phyloP scores from a whole-genome alignment of 2,888 invertebrate genomes.

The Cancer borealis region DNA sequence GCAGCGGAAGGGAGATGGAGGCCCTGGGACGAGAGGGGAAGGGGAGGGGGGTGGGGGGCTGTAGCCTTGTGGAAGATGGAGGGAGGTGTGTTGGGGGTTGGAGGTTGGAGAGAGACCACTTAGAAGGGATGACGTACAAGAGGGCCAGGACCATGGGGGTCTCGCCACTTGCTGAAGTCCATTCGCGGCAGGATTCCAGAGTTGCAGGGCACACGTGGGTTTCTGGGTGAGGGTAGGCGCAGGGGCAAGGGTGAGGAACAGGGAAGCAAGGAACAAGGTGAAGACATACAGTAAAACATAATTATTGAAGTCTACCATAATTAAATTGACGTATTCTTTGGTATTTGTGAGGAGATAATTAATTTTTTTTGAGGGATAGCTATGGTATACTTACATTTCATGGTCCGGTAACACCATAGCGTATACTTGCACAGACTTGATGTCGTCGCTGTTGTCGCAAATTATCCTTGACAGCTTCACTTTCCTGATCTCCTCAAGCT shows the following conservation, averaged over 20 bases:
- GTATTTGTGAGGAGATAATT: neutral
- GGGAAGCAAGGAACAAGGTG: neutral
- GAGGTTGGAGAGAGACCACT: conserved; percentile 2
- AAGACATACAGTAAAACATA: neutral
- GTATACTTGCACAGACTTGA: conserved; percentile 80
- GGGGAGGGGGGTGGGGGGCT: neutral
- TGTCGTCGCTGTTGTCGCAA: conserved; percentile 81
- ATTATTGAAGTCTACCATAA: neutral
- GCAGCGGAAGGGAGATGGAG: conserved; percentile 21
- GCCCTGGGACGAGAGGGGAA: conserved; percentile 37
- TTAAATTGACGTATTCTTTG: neutral
- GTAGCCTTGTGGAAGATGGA: conserved; percentile 39
- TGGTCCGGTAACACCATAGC: conserved; percentile 81
- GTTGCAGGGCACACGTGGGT: conserved; percentile 94
- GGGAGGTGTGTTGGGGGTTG: conserved; percentile 6
- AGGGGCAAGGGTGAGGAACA: neutral
- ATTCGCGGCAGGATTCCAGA: conserved; percentile 92
- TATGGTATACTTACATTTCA: conserved; percentile 79
- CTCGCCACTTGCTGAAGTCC: conserved; percentile 94
- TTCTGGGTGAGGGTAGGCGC: conserved; percentile 82
- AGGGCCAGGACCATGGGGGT: conserved; percentile 79
- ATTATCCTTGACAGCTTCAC: conserved; percentile 80
- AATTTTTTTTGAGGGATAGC: neutral
- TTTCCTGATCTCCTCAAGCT: conserved; percentile 81
- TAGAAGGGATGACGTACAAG: conserved; percentile 72